Conservation (phyloP, 2,113 vertebrate genomes). For the Petrocephalus zakoni region DNA sequence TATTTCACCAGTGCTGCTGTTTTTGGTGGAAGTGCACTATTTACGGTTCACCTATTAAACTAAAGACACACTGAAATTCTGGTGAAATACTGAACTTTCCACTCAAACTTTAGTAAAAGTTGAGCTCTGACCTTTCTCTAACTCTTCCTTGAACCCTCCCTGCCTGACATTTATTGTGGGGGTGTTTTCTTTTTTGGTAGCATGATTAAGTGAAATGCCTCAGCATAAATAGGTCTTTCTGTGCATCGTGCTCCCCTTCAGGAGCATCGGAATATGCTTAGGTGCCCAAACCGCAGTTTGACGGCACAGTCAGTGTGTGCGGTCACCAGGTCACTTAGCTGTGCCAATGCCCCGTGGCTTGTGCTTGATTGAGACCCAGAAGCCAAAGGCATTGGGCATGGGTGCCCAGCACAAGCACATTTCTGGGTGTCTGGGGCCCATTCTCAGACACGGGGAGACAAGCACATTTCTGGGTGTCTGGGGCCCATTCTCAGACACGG, state of each 20-base stretch:
- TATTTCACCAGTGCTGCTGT: neutral
- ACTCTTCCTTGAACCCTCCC: neutral
- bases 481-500: neutral
- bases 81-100: slow-evolving; percentile 2
- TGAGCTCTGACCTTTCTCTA: neutral
- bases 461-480: too few relatives aligned
- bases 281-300: neutral
- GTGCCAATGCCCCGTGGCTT: neutral
- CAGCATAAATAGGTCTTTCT: neutral
- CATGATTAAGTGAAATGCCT: neutral
- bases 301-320: neutral
- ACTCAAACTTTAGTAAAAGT: neutral
- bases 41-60: neutral
- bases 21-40: neutral
- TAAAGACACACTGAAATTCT: neutral
- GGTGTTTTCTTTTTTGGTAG: neutral
- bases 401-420: neutral
- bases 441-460: neutral
- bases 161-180: neutral
- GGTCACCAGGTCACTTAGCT: neutral
- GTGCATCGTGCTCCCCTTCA: neutral
- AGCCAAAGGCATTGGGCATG: neutral
- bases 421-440: neutral
- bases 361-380: neutral
- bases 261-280: neutral